Base-by-base conservation (phyloP, 2,888 invertebrate genomes). In the Creontiades dilutus region DNA sequence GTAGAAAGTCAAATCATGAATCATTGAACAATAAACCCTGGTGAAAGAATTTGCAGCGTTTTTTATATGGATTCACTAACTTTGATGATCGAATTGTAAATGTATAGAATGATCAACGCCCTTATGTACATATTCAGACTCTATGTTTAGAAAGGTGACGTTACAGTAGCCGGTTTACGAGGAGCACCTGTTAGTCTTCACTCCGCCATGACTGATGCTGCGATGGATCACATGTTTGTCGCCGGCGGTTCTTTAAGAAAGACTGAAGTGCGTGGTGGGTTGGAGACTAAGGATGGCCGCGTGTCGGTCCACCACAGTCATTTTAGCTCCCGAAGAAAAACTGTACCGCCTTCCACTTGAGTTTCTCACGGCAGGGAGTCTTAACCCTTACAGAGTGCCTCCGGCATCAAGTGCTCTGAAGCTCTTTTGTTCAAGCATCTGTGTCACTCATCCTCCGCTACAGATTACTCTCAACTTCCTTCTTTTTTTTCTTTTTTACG, bases 271-370 rank as follows among this genome's bases (percentile, higher is more conserved):
- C 16, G 2, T 12, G 61, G 61, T 9, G 23, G 27, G 19, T 23
- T 0, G 27, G 68, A 7, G 23, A 11, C 11, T 5, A 27, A 68
- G 68, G 68, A 68, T 68, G 68, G 68, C 68, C 68, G 68, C 68
- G 68, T 23, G 68, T 68, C 68, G 68, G 68, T 68, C 68, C 68
- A 68, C 27, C 23, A 19, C 27, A 23, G 27, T 19, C 19, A 19
- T n/a, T 57, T n/a, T n/a, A 57, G 19, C 57, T 57, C n/a, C 57
- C 57, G 57, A 68, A 68, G 68, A 68, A 68, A 68, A 27, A 68
- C 23, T 13, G 11, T 68, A 68, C 68, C 23, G 68, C 23, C 68
- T 68, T 5, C 68, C 68, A 68, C 68, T 68, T 68, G 68, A 68
- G 11, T 68, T 27, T 68, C 68, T 68, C 68, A 68, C 27, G 27